Conservation (phyloP, 1,140 invertebrate species). For the Holotrichia oblita region DNA sequence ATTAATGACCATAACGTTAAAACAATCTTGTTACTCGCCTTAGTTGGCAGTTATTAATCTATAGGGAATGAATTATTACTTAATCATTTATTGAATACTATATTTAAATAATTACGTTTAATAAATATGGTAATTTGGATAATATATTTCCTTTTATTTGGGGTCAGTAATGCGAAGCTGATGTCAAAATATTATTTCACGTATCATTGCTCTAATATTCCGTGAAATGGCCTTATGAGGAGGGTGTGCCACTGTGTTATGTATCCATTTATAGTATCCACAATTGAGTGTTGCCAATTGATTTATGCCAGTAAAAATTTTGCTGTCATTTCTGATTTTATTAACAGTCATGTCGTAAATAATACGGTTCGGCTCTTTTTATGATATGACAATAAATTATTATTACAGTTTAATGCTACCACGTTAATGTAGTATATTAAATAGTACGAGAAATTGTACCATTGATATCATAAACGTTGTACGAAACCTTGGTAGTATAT, state of each 20-base stretch:
- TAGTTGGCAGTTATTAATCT: too few species aligned
- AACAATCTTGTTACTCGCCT: too few species aligned
- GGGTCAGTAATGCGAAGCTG: not conserved
- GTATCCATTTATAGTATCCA: constrained; percentile 1
- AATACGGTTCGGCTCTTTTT: not conserved
- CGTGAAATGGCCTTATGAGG: not conserved
- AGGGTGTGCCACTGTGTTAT: not conserved
- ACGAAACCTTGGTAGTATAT: not conserved
- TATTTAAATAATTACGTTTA: too few species aligned
- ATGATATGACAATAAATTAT: not conserved
- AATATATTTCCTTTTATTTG: constrained; percentile 1
- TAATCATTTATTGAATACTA: not conserved
- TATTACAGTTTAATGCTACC: not conserved
- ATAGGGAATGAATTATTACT: not conserved
- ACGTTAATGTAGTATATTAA: not conserved
- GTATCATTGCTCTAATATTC: not conserved
- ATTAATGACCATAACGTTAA: too few species aligned
- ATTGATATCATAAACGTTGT: too few species aligned
- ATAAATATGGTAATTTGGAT: not conserved
- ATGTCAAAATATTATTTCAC: constrained; percentile 16
- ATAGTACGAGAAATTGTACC: too few species aligned
- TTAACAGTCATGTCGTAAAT: constrained; percentile 18
- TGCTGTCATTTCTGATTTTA: constrained; percentile 6
- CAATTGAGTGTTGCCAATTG: constrained; percentile 16
- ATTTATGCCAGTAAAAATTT: constrained; percentile 18